A percentile compares a stretch with the other conserved stretches of the same genome.
These are phyloP conservation scores for Thaumatotibia leucotreta DNA, from an alignment of 1,140 invertebrate genomes.

Conservation along the genomic window DNA sequence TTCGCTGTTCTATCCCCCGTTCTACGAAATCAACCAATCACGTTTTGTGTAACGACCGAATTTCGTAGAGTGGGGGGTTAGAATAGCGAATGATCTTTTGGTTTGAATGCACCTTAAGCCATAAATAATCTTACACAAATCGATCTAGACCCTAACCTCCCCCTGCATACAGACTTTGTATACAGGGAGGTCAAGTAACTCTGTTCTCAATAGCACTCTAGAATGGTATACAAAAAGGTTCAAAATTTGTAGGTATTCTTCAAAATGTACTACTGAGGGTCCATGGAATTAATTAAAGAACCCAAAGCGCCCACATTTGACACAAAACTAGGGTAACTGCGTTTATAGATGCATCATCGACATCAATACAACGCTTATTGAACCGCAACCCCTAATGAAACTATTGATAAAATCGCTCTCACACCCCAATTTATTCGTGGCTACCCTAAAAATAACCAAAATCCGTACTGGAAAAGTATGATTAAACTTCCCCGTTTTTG, in stretches of 20 bases:
- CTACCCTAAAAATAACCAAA: slow-evolving; percentile 3
- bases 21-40: too few relatives aligned
- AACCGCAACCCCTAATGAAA: neutral
- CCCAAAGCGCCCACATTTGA: neutral
- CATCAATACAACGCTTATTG: neutral
- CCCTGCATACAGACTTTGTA: too few relatives aligned
- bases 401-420: slow-evolving; percentile 1
- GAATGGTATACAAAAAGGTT: too few relatives aligned
- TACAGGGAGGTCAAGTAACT: too few relatives aligned
- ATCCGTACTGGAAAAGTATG: neutral
- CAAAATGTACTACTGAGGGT: neutral
- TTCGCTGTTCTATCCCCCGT: too few relatives aligned
- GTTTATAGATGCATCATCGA: neutral
- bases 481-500: neutral
- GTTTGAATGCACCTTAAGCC: too few relatives aligned
- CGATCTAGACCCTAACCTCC: too few relatives aligned
- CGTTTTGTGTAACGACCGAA: too few relatives aligned
- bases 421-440: neutral
- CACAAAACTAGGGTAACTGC: neutral
- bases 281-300: neutral
- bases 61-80: too few relatives aligned
- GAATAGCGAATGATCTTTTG: too few relatives aligned
- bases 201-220: too few relatives aligned
- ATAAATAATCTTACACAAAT: too few relatives aligned
- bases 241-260: neutral